These are phyloP conservation scores for Labeo calbasu DNA, from an alignment of 2,797 vertebrate genomes.

Conservation along the genomic window DNA sequence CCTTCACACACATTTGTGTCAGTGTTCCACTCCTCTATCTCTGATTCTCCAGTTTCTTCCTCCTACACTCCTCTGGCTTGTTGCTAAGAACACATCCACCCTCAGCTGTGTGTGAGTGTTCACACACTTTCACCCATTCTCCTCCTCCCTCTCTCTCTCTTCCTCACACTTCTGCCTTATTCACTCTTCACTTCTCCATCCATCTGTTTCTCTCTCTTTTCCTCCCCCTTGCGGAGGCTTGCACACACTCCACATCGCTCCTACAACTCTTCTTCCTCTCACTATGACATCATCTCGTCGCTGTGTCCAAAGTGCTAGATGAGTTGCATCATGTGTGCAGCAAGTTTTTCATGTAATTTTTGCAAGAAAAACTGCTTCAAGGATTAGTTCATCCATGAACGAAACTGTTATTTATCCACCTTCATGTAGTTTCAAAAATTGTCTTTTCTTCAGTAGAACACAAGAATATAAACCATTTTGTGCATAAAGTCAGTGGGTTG, in stretches of 20 bases:
- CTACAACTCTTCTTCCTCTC: constrained; percentile 46
- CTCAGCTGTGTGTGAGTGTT: constrained; percentile 38
- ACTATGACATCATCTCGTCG: constrained; percentile 11
- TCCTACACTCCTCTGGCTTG: constrained; percentile 48
- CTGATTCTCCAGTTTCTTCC: constrained; percentile 34
- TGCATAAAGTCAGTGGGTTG: neutral
- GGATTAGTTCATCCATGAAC: neutral
- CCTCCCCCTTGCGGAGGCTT: constrained; percentile 50
- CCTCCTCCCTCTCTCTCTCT: constrained; percentile 22
- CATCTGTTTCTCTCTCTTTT: constrained; percentile 49
- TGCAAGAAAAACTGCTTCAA: neutral
- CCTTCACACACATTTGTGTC: constrained; percentile 23
- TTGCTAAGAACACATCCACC: constrained; percentile 53
- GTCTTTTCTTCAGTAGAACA: neutral
- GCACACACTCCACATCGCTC: constrained; percentile 41
- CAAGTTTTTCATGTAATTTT: neutral
- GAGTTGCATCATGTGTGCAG: constrained; percentile 24
- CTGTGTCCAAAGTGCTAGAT: neutral
- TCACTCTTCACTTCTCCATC: constrained; percentile 32
- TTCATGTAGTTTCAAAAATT: neutral
- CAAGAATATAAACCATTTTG: neutral
- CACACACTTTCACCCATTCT: constrained; percentile 27
- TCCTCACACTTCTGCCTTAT: constrained; percentile 23
- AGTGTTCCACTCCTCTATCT: constrained; percentile 27
- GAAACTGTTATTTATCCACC: neutral